Percentiles rank a stretch among this genome's conserved stretches.
Evolutionary conservation across 2,797 vertebrate genomes (phyloP).

Genomic region (Sebastes oblongus): DNA sequence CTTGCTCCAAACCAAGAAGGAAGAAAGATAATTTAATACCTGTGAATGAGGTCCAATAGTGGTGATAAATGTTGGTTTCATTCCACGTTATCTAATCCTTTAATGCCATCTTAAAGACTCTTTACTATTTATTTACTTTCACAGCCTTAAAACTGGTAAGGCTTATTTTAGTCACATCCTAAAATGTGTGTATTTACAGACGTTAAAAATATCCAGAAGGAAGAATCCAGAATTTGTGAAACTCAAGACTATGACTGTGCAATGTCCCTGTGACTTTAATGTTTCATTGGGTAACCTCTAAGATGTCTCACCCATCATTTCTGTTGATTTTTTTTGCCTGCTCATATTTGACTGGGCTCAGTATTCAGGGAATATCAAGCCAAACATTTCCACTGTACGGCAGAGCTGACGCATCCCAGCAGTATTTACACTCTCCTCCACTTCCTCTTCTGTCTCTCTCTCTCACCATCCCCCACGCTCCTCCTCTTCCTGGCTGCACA

Average conservation of each 20-base stretch:
- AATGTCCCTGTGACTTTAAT: neutral
- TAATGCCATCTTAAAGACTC: neutral
- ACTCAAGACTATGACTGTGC: neutral
- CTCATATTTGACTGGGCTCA: neutral
- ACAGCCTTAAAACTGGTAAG: too few relatives aligned
- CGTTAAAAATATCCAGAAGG: neutral
- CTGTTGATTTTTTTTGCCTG: neutral
- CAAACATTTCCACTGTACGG: neutral
- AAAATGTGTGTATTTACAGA: neutral
- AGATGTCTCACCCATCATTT: neutral
- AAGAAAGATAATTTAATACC: too few relatives aligned
- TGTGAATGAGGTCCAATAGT: neutral
- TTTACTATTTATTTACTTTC: too few relatives aligned
- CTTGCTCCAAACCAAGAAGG: too few relatives aligned
- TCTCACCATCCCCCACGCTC: neutral
- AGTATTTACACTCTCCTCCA: neutral
- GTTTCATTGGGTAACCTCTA: neutral
- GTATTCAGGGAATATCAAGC: neutral
- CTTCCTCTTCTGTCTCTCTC: constrained; percentile 4
- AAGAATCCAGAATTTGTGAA: neutral
- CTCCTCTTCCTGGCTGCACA: constrained; percentile 45
- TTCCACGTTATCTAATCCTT: neutral
- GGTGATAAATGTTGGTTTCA: neutral
- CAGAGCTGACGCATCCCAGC: neutral
- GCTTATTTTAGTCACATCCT: neutral